These are phyloP conservation scores for Chrysolina oricalcia DNA, from an alignment of 2,888 invertebrate genomes.

Conservation along the genomic window DNA sequence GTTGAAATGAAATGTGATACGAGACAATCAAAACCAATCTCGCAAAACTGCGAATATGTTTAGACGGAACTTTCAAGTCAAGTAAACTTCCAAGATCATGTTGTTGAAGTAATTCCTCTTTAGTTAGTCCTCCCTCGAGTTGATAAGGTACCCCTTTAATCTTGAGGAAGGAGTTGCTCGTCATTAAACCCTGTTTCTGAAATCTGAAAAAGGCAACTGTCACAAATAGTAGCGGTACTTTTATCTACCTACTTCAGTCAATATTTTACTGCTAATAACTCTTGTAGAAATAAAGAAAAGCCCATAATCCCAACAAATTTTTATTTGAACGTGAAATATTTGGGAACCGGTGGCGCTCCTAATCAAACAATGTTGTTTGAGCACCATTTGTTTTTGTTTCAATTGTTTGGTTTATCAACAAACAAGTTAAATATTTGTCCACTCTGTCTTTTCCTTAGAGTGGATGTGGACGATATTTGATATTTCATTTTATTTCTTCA, in stretches of 20 bases:
- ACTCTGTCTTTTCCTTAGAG: neutral
- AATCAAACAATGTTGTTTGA: conserved; percentile 61
- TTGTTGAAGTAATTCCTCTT: too few species aligned
- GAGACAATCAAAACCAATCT: too few species aligned
- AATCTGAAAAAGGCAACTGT: conserved; percentile 1
- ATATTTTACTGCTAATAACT: conserved; percentile 27
- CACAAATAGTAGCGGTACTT: neutral
- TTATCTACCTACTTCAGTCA: conserved; percentile 27
- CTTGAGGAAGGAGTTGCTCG: neutral
- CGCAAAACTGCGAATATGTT: too few species aligned
- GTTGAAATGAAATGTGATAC: too few species aligned
- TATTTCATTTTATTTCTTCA: neutral
- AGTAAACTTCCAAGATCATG: too few species aligned
- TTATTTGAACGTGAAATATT: conserved; percentile 39
- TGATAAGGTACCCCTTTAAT: neutral
- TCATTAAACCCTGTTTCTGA: neutral
- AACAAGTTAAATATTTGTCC: conserved; percentile 58
- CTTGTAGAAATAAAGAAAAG: conserved; percentile 33
- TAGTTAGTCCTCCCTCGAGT: too few species aligned
- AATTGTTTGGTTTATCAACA: conserved; percentile 55
- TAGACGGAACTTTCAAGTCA: too few species aligned
- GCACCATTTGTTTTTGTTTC: conserved; percentile 58
- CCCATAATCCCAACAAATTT: conserved; percentile 44
- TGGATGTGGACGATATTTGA: neutral
- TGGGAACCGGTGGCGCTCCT: conserved; percentile 57